Evolutionary conservation across 2,888 invertebrate genomes (phyloP), one percentile per base, ranked within the genome.

Genomic region (Agonopterix heracliana): DNA sequence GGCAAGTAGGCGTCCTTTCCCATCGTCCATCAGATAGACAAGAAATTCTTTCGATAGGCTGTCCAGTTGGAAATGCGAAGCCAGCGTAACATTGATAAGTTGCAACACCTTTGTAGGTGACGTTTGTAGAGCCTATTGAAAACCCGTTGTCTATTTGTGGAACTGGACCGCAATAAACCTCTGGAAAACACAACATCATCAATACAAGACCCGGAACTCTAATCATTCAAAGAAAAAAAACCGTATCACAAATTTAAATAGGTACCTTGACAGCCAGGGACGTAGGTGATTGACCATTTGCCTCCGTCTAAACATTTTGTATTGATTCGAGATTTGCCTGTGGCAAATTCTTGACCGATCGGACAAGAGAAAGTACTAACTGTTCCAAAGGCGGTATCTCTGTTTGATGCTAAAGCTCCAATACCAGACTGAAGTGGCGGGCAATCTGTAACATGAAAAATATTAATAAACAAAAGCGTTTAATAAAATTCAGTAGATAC

Each of bases 111-210:
- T 93, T 92, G 72, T 96, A 98, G 1, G 98, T 98, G 7, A 98
- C 98, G 78, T 98, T 98, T 3, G 97, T 95, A 0, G 98, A 97
- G 45, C 96, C 96, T 73, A 97, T 97, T 2, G 98, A 98, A 81
- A 98, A 98, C 45, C 98, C 98, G 76, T 98, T 98, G 71, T 97
- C 96, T 56, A 98, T 98, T 90, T 98, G 98, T 49, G 98, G 98
- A 45, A 98, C 98, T 17, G 98, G 98, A 49, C 98, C 98, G 78
- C 98, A 98, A 77, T 98, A 98, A 14, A 96, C 96, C 91, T 93
- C 93, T 93, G 88, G 38, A 73, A 78, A 60, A 54, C 44, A 10
- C 50, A 38, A 7, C 26, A 26, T 17, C 17, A 17, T 26, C 26
- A 26, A 26, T 26, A 26, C 7, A 5, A 38, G n/a, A 45, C 8